A percentile compares a stretch with the other conserved stretches of the same genome.
Conservation (phyloP, 1,140 invertebrate species). For the Papilio polytes region DNA sequence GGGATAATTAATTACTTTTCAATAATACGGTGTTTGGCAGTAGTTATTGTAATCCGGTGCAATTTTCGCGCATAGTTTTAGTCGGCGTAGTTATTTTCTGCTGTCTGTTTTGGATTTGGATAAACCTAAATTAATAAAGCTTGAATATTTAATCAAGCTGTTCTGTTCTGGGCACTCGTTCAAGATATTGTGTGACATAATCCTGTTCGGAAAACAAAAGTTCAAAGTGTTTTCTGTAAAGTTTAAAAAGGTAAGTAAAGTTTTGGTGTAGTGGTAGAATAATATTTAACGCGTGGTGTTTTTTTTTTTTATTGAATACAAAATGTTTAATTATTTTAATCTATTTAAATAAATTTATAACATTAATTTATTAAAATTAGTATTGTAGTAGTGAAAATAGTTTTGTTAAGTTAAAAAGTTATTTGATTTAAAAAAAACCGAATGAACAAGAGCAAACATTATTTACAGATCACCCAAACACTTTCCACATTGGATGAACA, state of each 20-base stretch:
- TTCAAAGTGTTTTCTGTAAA: not conserved
- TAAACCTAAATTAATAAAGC: not conserved
- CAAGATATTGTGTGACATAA: not conserved
- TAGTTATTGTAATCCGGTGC: not conserved
- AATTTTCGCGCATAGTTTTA: not conserved
- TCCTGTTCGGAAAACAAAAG: not conserved
- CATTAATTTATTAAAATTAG: not conserved
- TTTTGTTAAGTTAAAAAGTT: not conserved
- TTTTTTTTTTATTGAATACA: not conserved
- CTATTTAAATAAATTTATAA: not conserved
- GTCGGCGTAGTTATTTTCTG: not conserved
- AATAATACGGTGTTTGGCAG: not conserved
- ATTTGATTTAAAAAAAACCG: not conserved
- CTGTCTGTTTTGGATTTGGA: not conserved
- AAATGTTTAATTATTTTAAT: not conserved
- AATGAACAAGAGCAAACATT: not conserved
- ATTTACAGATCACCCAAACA: slow-evolving; percentile 68
- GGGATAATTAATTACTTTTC: not conserved
- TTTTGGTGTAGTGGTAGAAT: not conserved
- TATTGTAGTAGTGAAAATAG: not conserved
- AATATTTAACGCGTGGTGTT: not conserved
- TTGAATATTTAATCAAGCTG: not conserved
- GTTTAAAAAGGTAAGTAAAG: not conserved
- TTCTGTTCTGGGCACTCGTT: not conserved
- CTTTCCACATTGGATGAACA: slow-evolving; percentile 66